These are phyloP conservation scores for Triops longicaudatus DNA, from an alignment of 1,140 invertebrate genomes.

Conservation along the genomic window DNA sequence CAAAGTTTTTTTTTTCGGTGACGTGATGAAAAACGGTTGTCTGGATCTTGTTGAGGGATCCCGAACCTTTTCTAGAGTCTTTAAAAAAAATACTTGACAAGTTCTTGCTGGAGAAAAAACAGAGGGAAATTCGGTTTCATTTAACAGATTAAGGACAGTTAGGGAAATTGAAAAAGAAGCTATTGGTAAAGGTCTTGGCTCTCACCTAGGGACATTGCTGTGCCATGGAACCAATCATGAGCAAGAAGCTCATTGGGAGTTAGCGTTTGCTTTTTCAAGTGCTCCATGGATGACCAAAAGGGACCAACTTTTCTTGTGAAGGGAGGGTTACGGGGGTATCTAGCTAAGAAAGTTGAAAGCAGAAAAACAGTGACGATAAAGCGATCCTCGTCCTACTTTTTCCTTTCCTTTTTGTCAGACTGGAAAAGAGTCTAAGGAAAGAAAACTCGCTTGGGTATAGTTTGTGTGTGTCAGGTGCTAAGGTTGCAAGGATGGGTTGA, in stretches of 20 bases:
- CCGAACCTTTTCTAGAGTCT: not conserved
- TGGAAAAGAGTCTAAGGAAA: too few species aligned
- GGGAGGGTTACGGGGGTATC: not conserved
- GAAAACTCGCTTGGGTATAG: not conserved
- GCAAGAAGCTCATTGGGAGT: not conserved
- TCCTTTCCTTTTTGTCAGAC: not conserved
- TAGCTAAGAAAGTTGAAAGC: not conserved
- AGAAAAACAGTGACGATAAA: slow-evolving; percentile 3
- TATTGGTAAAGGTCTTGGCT: not conserved
- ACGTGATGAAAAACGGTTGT: not conserved
- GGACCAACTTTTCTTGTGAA: not conserved
- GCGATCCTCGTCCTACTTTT: not conserved
- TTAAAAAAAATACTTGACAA: not conserved
- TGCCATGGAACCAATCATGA: not conserved
- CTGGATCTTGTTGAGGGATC: not conserved
- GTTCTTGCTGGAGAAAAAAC: not conserved
- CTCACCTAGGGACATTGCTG: not conserved
- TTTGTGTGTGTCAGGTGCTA: slow-evolving; percentile 14
- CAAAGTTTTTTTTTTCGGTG: not conserved
- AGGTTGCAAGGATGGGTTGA: not conserved
- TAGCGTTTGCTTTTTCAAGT: not conserved
- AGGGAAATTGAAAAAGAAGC: not conserved
- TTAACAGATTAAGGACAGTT: not conserved
- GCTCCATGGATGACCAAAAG: not conserved
- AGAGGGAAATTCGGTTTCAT: not conserved